These are phyloP conservation scores for Zingel zingel DNA, from an alignment of 2,113 vertebrate genomes.

Conservation along the genomic window DNA sequence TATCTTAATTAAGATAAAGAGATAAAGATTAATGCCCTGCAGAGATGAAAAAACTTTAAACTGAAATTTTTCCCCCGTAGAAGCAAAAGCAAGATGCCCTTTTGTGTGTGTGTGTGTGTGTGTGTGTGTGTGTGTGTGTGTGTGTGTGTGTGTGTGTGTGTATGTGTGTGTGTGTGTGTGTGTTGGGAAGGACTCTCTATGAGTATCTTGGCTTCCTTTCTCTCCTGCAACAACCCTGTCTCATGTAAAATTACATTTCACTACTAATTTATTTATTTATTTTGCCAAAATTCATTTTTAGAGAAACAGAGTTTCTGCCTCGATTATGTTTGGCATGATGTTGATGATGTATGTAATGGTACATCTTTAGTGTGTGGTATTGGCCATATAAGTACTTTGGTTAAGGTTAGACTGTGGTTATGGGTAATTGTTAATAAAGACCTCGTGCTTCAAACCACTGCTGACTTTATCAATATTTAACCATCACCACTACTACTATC, in stretches of 20 bases:
- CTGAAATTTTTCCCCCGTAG: background rate
- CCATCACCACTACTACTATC: background rate
- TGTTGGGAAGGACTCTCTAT: background rate
- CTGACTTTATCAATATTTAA: background rate
- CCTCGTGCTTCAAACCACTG: background rate
- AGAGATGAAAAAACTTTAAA: background rate
- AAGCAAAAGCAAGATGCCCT: background rate
- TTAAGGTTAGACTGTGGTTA: background rate
- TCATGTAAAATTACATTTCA: background rate
- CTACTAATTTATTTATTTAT: background rate
- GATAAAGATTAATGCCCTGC: background rate
- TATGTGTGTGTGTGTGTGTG: background rate
- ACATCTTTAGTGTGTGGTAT: background rate
- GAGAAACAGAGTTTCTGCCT: background rate
- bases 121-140: background rate
- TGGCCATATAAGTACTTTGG: background rate
- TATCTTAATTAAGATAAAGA: constrained; percentile 15
- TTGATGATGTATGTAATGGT: background rate
- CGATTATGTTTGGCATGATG: background rate
- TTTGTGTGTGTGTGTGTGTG: background rate
- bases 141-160: background rate
- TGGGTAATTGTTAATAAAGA: background rate
- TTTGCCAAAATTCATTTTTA: background rate
- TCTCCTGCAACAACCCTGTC: background rate
- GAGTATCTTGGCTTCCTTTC: background rate